phyloP scores from a whole-genome alignment of 92 coral and sea anemone species.

The Zoanthus gigantus region DNA sequence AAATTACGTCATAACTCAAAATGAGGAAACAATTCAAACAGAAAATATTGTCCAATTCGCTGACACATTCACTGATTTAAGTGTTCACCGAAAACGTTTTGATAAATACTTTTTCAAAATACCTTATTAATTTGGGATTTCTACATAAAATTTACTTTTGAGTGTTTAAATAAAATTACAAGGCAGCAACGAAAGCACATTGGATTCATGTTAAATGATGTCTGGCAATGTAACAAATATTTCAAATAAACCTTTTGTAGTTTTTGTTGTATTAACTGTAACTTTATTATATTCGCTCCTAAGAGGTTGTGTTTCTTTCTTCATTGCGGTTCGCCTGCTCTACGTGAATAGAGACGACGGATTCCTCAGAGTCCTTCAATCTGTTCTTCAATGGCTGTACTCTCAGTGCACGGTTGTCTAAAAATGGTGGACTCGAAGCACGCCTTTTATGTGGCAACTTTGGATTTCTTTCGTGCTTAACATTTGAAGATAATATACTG shows the following conservation, averaged over 20 bases:
- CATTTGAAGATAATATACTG: background rate
- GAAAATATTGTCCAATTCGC: no score
- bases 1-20: no score
- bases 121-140: no score
- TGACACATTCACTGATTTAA: no score
- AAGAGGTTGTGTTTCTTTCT: background rate
- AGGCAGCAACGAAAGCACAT: no score
- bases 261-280: background rate
- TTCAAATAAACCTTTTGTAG: background rate
- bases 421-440: background rate
- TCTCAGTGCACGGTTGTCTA: conserved; percentile 3
- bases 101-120: no score
- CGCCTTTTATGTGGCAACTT: background rate
- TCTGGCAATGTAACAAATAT: no score
- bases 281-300: background rate
- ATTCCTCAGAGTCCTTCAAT: background rate
- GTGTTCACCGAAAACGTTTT: no score
- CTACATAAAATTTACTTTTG: no score
- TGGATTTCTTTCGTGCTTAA: background rate
- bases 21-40: no score
- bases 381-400: conserved; percentile 13
- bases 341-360: background rate
- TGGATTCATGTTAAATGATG: no score
- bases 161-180: no score
- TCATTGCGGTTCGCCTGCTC: background rate